Base-by-base conservation (phyloP, 1,140 invertebrate species). In the Leguminivora glycinivorella region DNA sequence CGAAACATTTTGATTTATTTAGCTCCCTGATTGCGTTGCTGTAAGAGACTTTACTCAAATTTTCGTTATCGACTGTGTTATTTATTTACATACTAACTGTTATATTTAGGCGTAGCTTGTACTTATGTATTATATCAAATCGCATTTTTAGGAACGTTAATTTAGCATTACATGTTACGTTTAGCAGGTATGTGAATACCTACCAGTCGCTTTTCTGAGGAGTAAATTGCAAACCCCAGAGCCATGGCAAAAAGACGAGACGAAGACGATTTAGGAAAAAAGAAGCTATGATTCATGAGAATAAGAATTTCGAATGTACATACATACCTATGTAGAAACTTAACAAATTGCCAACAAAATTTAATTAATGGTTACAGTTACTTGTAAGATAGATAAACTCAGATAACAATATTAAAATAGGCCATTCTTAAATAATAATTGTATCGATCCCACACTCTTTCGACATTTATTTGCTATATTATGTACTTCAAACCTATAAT, bases 1-100 rank as follows among this genome's bases (percentile, higher is more conserved):
- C 24, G 24, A 29, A 63, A 2, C n/a, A 2, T 34, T 63, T 63
- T 63, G n/a, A 63, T 63, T 63, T 63, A 63, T 63, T 63, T 10
- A 19, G 43, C 4, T 19, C 9, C 19, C 47, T 52, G 47, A 29
- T 63, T 9, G 25, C 24, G 25, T 10, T 26, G 58, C 17, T 17
- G 58, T 24, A 26, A 47, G n/a, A 56, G 31, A 0, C 31, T 69
- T 26, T 40, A 69, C 24, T 56, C n/a, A n/a, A n/a, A n/a, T n/a
- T n/a, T n/a, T n/a, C n/a, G n/a, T n/a, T n/a, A n/a, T n/a, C n/a
- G n/a, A n/a, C n/a, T n/a, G n/a, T n/a, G n/a, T n/a, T n/a, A n/a
- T n/a, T n/a, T n/a, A n/a, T n/a, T n/a, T n/a, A n/a, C n/a, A n/a
- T n/a, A n/a, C n/a, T n/a, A n/a, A n/a, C n/a, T n/a, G n/a, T n/a